Base-by-base conservation (phyloP, 2,113 vertebrate species). In the Nanorana parkeri region DNA sequence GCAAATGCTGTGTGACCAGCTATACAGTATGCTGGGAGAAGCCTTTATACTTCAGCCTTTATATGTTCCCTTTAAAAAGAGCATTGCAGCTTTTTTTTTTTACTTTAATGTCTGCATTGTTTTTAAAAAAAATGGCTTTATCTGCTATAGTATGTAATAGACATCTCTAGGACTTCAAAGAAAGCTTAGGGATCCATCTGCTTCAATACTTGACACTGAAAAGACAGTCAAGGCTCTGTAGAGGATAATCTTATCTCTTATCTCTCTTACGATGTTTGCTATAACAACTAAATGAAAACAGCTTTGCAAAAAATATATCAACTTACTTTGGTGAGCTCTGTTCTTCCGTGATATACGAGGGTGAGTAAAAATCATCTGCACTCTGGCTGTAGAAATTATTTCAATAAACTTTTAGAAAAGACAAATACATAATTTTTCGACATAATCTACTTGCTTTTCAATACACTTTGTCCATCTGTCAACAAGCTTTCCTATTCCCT, bases 201-300 rank as follows among this genome's bases (percentile, higher is more conserved):
- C 41, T 78, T 78, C 77, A 78, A 29, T 78, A 78, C 77, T 78
- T 78, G 47, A 77, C 75, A 77, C 52, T 29, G 41, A 78, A 78
- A 66, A 78, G 61, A 66, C 75, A 54, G 61, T 47, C 47, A 78
- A 65, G 24, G 65, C 61, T 64, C 74, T 78, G 41, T 78, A 54
- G 75, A 78, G 75, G 23, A 78, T 78, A 78, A 78, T 78, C 75
- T 66, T 78, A 65, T 78, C 23, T 26, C 63, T 65, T 65, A 78
- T 78, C 75, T 78, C 63, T 78, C 75, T 66, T 63, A 66, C 29
- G 19, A 63, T 29, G 61, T 78, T 66, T 78, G 41, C 61, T 78
- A 23, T 66, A 78, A 66, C 60, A 23, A 28, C 61, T 78, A 61
- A 78, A 78, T 66, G 24, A 78, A 51, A 78, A 54, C 28, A 29